Evolutionary conservation across 2,113 vertebrate genomes (phyloP), one percentile per base, ranked within the genome.

Genomic region (Sporophila hypoxantha): DNA sequence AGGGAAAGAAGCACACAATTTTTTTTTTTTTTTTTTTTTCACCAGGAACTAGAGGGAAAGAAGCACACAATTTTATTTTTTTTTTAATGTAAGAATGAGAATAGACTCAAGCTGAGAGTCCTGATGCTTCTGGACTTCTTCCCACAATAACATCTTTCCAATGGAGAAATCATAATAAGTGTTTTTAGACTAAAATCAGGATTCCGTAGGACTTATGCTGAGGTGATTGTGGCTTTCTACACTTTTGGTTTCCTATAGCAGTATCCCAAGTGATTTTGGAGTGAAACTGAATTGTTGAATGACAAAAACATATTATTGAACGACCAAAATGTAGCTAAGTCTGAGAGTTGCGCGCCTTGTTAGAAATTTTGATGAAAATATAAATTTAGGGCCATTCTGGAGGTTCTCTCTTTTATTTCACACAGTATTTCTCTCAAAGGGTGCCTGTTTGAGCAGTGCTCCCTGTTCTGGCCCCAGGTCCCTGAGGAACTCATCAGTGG

Each of bases 401-500:
- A 65, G 41, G 16, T 77, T 77, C 8, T 56, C 22, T 46, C 49
- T 64, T 69, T 70, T 76, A 57, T 89, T 77, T 85, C 80, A 46
- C 37, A 66, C 6, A 29, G 7, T 36, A 52, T 67, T 81, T 91
- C 49, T 89, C 49, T 88, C 80, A 78, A 78, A 81, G 32, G 8
- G 17, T 53, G 34, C 55, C 91, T 5, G 3, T 83, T 92, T 89
- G 37, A 89, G 34, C 34, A 68, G 32, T 25, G 32, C 18, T 87
- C 74, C 55, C 41, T 17, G 2, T 79, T 74, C 78, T 67, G 73
- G 61, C 56, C 44, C 14, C 53, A n/a, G 10, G 57, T 70, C 88
- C 82, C 93, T 17, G 19, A 88, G 82, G 85, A 92, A 37, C 61
- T 75, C 88, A 94, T 89, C 94, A 93, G 53, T 70, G 66, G 36